A percentile compares a stretch with the other conserved stretches of the same genome.
Evolutionary conservation across 1,140 invertebrate genomes (phyloP).

Genomic region (Chelonus insularis): DNA sequence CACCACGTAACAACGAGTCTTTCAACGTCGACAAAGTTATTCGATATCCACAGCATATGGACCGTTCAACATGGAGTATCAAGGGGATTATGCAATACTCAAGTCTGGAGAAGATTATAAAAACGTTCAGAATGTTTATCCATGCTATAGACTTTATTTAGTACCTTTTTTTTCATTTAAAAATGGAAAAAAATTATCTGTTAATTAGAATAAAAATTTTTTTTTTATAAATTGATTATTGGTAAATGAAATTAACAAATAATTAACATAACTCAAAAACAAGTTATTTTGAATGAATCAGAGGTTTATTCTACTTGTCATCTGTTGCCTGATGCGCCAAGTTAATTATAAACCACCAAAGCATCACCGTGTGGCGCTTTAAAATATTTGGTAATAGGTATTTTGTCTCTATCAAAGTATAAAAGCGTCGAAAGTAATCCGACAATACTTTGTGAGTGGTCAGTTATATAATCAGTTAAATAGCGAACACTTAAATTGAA

Average conservation of each 20-base stretch:
- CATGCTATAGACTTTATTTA: too few relatives aligned
- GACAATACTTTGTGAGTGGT: too few relatives aligned
- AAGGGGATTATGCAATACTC: not conserved
- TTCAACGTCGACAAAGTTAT: slow-evolving; percentile 11
- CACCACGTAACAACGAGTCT: slow-evolving; percentile 14
- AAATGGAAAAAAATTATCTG: not conserved
- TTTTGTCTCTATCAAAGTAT: not conserved
- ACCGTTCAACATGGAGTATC: slow-evolving; percentile 9
- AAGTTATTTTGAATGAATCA: not conserved
- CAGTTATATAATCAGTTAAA: too few relatives aligned
- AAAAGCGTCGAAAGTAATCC: too few relatives aligned
- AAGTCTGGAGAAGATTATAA: not conserved
- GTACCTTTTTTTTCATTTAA: too few relatives aligned
- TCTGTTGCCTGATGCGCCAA: not conserved
- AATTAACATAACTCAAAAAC: not conserved
- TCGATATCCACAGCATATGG: slow-evolving; percentile 20
- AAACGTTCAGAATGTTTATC: too few relatives aligned
- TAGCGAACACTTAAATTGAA: too few relatives aligned
- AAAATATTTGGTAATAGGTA: not conserved
- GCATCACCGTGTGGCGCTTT: not conserved
- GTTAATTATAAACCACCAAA: not conserved
- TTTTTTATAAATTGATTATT: not conserved
- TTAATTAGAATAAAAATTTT: not conserved
- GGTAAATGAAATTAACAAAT: not conserved
- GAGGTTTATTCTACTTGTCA: not conserved